Evolutionary conservation across 1,140 invertebrate species (phyloP).

Genomic region (Drosophila suzukii): DNA sequence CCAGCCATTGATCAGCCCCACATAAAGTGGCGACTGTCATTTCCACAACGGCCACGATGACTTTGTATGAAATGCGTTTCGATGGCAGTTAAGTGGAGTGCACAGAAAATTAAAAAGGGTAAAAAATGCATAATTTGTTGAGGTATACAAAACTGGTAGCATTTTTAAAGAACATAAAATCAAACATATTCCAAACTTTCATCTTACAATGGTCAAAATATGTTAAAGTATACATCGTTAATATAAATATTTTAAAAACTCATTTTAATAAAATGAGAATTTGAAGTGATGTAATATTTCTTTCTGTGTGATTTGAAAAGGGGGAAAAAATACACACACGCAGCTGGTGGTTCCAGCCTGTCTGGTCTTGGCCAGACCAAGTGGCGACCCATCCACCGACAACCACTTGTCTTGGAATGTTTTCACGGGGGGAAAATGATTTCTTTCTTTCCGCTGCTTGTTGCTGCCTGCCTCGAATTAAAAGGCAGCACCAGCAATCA

Average conservation of each 20-base stretch:
- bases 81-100: constrained; percentile 50
- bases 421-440: constrained; percentile 67
- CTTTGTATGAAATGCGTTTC: constrained; percentile 75
- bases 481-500: constrained; percentile 76
- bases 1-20: constrained; percentile 73
- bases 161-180: too few species aligned
- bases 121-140: not conserved
- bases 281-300: not conserved
- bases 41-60: constrained; percentile 65
- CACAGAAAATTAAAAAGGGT: not conserved
- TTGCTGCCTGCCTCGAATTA: constrained; percentile 77
- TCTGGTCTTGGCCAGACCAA: constrained; percentile 73
- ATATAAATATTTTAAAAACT: too few species aligned
- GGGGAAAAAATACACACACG: constrained; percentile 16
- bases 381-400: constrained; percentile 57
- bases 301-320: not conserved
- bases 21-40: constrained; percentile 81
- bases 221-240: too few species aligned
- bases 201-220: too few species aligned
- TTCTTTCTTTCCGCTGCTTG: constrained; percentile 68
- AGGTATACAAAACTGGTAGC: not conserved
- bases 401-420: constrained; percentile 66
- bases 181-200: too few species aligned
- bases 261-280: not conserved
- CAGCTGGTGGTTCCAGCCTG: constrained; percentile 78